A percentile compares a stretch with the other conserved stretches of the same genome.
phyloP scores from a whole-genome alignment of 2,113 vertebrate species.

The Cygnus buccinator region DNA sequence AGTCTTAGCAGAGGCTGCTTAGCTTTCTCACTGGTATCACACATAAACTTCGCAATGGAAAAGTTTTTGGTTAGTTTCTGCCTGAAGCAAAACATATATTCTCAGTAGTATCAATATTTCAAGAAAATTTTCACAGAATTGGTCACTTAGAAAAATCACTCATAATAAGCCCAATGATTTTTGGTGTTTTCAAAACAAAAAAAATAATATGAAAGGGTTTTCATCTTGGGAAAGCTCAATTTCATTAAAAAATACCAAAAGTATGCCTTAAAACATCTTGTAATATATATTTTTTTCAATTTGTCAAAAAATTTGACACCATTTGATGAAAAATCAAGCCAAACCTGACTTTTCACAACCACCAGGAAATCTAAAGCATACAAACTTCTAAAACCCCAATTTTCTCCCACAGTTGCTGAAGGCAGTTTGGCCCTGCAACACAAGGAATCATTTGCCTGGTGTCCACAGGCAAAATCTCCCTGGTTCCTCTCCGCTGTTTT shows the following conservation, averaged over 20 bases:
- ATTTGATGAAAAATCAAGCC: not conserved
- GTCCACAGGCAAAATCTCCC: not conserved
- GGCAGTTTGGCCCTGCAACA: not conserved
- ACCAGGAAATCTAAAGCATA: not conserved
- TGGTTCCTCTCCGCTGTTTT: accelerated
- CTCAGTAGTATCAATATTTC: not conserved
- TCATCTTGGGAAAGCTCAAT: not conserved
- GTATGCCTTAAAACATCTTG: not conserved
- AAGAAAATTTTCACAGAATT: not conserved
- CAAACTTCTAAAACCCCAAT: not conserved
- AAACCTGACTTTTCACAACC: not conserved
- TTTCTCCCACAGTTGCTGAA: not conserved
- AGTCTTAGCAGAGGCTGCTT: not conserved
- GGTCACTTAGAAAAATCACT: not conserved
- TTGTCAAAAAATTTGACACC: not conserved
- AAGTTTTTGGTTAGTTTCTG: not conserved
- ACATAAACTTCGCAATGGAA: not conserved
- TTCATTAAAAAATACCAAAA: not conserved
- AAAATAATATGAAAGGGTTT: not conserved
- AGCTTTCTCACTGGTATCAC: not conserved
- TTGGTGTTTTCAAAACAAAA: not conserved
- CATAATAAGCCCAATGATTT: not conserved
- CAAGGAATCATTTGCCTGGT: accelerated
- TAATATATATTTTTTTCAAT: not conserved
- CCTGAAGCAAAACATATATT: not conserved